A percentile compares a stretch with the other conserved stretches of the same genome.
Evolutionary conservation across 2,113 vertebrate species (phyloP).

Genomic region (Phalacrocorax brasilianus): DNA sequence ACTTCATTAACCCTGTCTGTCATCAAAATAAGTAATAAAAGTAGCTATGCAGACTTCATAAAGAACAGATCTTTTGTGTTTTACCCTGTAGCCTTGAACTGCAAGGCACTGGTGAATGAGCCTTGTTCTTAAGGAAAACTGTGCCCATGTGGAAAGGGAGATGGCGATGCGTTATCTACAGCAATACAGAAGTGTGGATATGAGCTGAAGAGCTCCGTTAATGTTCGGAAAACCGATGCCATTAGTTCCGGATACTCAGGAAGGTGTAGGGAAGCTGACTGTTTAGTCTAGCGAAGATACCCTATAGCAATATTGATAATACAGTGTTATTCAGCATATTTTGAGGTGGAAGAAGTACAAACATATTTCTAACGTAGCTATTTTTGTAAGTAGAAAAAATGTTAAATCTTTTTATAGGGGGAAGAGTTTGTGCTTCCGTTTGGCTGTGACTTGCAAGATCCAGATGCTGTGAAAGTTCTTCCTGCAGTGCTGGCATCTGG

Average conservation of each 20-base stretch:
- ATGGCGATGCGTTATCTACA: fast-evolving
- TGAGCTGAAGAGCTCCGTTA: fast-evolving
- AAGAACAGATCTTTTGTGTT: background rate
- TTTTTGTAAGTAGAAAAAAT: background rate
- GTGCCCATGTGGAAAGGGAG: background rate
- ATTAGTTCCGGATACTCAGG: background rate
- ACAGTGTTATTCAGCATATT: background rate
- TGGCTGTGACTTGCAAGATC: background rate
- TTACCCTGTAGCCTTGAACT: background rate
- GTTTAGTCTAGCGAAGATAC: background rate
- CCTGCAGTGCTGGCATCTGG: slow-evolving; percentile 18
- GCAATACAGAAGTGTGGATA: fast-evolving
- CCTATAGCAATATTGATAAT: background rate
- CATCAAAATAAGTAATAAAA: slow-evolving; percentile 32
- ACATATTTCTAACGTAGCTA: fast-evolving
- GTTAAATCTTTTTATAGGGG: fast-evolving
- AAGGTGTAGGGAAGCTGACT: background rate
- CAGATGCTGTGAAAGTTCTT: slow-evolving; percentile 35
- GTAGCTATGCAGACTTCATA: background rate
- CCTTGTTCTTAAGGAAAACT: background rate
- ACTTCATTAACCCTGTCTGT: slow-evolving; percentile 72
- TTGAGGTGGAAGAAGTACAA: fast-evolving
- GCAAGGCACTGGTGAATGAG: background rate
- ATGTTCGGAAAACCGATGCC: background rate
- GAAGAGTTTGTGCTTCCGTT: background rate